Conservation (phyloP, 2,113 vertebrate species). For the Misgurnus mizolepis region DNA sequence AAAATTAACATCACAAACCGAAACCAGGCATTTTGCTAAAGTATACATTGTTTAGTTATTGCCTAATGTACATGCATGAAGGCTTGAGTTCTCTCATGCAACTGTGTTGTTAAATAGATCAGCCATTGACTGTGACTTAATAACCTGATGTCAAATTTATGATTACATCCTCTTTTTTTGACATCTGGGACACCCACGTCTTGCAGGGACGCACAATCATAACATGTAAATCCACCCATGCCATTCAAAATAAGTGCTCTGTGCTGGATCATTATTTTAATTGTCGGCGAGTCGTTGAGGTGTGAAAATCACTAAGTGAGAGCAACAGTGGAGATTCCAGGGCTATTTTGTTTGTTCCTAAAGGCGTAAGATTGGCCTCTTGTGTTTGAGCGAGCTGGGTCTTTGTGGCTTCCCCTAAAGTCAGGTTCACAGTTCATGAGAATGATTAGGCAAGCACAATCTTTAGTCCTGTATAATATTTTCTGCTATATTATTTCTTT, state of each 20-base stretch:
- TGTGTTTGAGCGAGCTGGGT: conserved; percentile 64
- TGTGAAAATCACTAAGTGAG: conserved; percentile 80
- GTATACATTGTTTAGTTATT: background rate
- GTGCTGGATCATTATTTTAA: conserved; percentile 82
- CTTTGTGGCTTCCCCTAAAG: conserved; percentile 60
- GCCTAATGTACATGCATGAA: background rate
- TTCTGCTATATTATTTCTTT: conserved; percentile 48
- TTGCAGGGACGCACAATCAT: conserved; percentile 44
- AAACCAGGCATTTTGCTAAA: background rate
- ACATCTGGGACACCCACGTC: conserved; percentile 47
- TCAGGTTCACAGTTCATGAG: conserved; percentile 49
- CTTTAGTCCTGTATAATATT: conserved; percentile 17
- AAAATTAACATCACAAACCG: background rate
- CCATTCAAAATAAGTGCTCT: conserved; percentile 75
- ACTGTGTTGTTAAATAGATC: conserved; percentile 16
- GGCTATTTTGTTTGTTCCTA: conserved; percentile 84
- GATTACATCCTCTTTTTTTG: conserved; percentile 46
- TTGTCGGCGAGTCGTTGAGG: conserved; percentile 81
- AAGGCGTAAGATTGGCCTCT: conserved; percentile 77
- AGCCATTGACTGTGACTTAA: conserved; percentile 38
- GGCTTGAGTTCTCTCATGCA: conserved; percentile 13
- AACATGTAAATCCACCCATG: conserved; percentile 71
- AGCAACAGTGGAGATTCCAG: conserved; percentile 73
- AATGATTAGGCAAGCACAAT: conserved; percentile 38
- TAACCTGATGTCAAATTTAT: conserved; percentile 53